phyloP scores from a whole-genome alignment of 2,113 vertebrate genomes.

The Neomonachus schauinslandi region DNA sequence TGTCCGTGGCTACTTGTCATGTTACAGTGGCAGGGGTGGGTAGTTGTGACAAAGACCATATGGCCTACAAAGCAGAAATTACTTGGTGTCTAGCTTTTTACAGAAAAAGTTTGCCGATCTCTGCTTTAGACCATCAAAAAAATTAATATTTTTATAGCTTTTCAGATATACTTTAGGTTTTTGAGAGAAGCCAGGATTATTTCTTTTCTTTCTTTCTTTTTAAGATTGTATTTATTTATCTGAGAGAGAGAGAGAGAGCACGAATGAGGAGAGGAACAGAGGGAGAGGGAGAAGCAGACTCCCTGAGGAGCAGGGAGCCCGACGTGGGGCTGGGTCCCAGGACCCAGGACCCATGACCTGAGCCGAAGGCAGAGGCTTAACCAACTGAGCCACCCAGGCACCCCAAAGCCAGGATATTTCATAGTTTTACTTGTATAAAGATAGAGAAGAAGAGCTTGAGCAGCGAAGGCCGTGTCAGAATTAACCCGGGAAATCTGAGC shows the following conservation, averaged over 20 bases:
- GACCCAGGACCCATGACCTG: not conserved
- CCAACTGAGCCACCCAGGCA: too few species aligned
- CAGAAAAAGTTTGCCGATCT: not conserved
- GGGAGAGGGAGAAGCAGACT: not conserved
- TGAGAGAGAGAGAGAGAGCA: not conserved
- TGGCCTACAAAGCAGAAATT: not conserved
- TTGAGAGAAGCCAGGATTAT: not conserved
- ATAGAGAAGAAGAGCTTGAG: constrained; percentile 4
- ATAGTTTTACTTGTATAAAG: not conserved
- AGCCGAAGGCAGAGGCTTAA: not conserved
- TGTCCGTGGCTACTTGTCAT: not conserved
- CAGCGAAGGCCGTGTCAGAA: not conserved
- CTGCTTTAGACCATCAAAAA: not conserved
- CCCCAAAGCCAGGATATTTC: not conserved
- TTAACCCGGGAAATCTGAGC: not conserved
- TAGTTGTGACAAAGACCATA: not conserved
- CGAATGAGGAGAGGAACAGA: not conserved
- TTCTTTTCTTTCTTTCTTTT: not conserved
- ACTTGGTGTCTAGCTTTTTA: not conserved
- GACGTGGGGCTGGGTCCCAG: not conserved
- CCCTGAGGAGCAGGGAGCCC: not conserved
- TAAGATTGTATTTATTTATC: not conserved
- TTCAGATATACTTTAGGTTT: not conserved
- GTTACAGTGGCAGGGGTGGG: not conserved
- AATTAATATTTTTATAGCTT: constrained; percentile 25